Evolutionary conservation across 1,140 invertebrate species (phyloP).

Genomic region (Sminthurides bifidus): DNA sequence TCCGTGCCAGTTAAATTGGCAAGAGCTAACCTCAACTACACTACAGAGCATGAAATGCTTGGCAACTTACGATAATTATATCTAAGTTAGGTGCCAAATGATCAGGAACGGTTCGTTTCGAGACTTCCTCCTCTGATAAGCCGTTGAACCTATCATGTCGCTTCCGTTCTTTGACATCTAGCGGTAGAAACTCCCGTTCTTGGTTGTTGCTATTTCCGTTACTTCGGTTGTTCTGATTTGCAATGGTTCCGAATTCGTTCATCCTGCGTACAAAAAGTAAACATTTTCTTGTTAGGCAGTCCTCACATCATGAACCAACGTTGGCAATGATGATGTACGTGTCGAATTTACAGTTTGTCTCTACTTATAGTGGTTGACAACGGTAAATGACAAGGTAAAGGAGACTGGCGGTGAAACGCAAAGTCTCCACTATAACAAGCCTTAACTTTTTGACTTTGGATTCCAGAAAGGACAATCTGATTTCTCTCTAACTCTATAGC

Average conservation of each 20-base stretch:
- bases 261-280: background rate
- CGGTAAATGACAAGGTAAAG: too few relatives aligned
- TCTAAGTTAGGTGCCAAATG: constrained; percentile 83
- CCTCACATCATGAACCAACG: background rate
- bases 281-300: background rate
- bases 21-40: too few relatives aligned
- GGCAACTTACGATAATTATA: constrained; percentile 87
- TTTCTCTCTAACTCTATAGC: too few relatives aligned
- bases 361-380: too few relatives aligned
- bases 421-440: too few relatives aligned
- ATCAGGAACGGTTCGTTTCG: constrained; percentile 81
- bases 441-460: too few relatives aligned
- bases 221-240: constrained; percentile 9
- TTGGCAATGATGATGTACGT: background rate
- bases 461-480: too few relatives aligned
- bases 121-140: constrained; percentile 91
- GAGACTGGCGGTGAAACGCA: too few relatives aligned
- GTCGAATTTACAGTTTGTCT: too few relatives aligned
- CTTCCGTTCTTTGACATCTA: constrained; percentile 72
- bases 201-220: constrained; percentile 38
- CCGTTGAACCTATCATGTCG: constrained; percentile 94
- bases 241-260: background rate
- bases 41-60: background rate
- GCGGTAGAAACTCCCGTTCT: too few relatives aligned
- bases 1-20: too few relatives aligned